Percentiles rank a stretch among this genome's conserved stretches.
Evolutionary conservation across 1,140 invertebrate genomes (phyloP).

Genomic region (Calycopis cecrops): DNA sequence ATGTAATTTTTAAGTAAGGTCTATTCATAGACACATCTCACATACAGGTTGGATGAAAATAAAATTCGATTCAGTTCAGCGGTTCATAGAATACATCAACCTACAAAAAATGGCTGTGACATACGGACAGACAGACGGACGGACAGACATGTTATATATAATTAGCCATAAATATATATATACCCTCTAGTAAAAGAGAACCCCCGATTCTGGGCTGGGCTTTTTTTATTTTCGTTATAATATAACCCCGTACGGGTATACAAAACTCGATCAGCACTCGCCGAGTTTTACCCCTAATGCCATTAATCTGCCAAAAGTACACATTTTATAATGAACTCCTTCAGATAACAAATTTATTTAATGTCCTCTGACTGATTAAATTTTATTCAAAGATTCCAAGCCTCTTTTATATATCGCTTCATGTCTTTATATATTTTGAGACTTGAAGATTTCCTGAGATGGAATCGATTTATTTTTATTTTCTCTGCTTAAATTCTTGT

Average conservation of each 20-base stretch:
- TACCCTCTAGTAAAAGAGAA: no score
- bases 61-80: no score
- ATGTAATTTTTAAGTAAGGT: no score
- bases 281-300: not conserved
- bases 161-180: no score
- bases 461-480: not conserved
- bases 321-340: constrained; percentile 8
- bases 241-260: not conserved
- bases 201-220: no score
- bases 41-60: no score
- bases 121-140: no score
- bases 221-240: no score
- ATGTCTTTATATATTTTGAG: constrained; percentile 3
- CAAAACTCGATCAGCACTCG: not conserved
- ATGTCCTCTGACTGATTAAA: constrained; percentile 10
- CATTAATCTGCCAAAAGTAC: constrained; percentile 9
- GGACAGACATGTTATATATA: no score
- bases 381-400: constrained; percentile 7
- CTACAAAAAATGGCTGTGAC: no score
- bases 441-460: not conserved
- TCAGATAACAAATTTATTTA: constrained; percentile 11
- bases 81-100: no score
- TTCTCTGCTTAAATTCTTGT: not conserved
- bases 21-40: no score
- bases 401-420: constrained; percentile 1